Evolutionary conservation across 2,113 vertebrate genomes (phyloP).

Genomic region (Larimichthys crocea): DNA sequence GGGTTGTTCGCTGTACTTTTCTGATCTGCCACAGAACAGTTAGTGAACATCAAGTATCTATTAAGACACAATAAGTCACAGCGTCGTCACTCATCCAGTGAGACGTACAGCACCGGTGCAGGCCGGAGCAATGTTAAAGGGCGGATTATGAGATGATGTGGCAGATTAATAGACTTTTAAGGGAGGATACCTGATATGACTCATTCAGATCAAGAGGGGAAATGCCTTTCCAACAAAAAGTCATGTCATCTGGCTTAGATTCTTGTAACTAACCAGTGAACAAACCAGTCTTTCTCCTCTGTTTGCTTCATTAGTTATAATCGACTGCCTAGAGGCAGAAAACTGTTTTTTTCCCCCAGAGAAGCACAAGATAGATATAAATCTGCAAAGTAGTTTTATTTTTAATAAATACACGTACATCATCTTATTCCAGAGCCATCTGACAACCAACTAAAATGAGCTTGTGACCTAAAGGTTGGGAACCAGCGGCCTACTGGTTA

Average conservation of each 20-base stretch:
- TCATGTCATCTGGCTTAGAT: background rate
- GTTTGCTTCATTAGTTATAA: background rate
- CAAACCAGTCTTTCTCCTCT: conserved; percentile 4
- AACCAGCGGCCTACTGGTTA: conserved; percentile 4
- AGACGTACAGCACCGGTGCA: background rate
- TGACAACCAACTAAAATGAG: background rate
- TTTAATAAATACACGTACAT: background rate
- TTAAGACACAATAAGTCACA: background rate
- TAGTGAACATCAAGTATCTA: background rate
- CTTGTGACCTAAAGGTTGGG: background rate
- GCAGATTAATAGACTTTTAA: background rate
- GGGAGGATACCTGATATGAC: background rate
- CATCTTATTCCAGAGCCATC: background rate
- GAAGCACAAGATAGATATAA: background rate
- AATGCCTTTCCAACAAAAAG: background rate
- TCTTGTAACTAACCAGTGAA: background rate
- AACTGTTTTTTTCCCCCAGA: background rate
- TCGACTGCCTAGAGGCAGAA: background rate
- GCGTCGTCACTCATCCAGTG: background rate
- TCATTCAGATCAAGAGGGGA: background rate
- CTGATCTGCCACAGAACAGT: background rate
- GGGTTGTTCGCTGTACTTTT: background rate
- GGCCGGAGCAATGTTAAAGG: background rate
- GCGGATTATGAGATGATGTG: too few species aligned
- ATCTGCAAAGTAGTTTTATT: background rate